Conservation (phyloP, 2,888 invertebrate genomes). For the Hanleya hanleyi region DNA sequence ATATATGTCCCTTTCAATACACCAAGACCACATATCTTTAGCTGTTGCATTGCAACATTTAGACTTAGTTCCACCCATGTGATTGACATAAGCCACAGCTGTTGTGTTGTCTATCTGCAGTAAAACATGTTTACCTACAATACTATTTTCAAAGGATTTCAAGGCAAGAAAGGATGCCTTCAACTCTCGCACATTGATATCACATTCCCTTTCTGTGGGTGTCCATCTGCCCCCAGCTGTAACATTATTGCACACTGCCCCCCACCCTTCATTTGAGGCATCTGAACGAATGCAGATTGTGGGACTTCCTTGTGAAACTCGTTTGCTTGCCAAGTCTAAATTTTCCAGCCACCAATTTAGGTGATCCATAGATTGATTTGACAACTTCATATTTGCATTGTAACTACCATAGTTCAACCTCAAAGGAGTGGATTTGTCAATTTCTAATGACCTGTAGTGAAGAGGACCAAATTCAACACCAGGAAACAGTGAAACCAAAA, state of each 20-base stretch:
- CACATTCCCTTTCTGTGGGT: conserved; percentile 12
- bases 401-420: conserved; percentile 19
- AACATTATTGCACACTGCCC: conserved; percentile 7
- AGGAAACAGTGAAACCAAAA: conserved; percentile 29
- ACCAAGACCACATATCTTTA: conserved; percentile 23
- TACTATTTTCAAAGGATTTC: conserved; percentile 14
- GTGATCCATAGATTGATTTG: conserved; percentile 18
- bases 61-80: conserved; percentile 25
- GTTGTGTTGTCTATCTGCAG: conserved; percentile 23
- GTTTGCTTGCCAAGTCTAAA: conserved; percentile 17
- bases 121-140: conserved; percentile 20
- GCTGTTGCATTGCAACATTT: conserved; percentile 20
- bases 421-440: conserved; percentile 24
- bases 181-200: conserved; percentile 38
- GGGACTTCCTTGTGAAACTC: conserved; percentile 17
- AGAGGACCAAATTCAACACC: conserved; percentile 32
- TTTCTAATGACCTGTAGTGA: conserved; percentile 28
- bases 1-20: conserved; percentile 25
- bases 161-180: conserved; percentile 26
- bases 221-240: conserved; percentile 26
- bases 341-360: conserved; percentile 32
- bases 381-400: conserved; percentile 8
- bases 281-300: conserved; percentile 21
- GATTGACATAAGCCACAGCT: conserved; percentile 29
- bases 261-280: conserved; percentile 19